Conservation (phyloP, 2,797 vertebrate species). For the Allobates femoralis region DNA sequence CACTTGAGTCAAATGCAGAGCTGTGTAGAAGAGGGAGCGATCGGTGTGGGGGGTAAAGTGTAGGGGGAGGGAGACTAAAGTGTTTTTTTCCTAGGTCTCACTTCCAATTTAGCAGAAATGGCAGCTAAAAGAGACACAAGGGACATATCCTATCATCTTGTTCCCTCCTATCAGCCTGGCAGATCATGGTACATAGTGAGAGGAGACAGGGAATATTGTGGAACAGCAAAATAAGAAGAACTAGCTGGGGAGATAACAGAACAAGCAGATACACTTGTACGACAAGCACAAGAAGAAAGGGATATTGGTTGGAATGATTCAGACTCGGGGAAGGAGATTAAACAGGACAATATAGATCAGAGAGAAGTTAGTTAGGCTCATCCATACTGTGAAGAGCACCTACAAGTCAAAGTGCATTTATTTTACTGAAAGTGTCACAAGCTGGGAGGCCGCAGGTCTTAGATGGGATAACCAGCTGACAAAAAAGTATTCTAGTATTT, state of each 20-base stretch:
- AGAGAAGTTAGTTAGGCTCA: slow-evolving; percentile 21
- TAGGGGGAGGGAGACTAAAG: slow-evolving; percentile 69
- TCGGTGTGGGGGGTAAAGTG: slow-evolving; percentile 48
- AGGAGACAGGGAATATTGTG: slow-evolving; percentile 9
- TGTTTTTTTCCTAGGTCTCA: slow-evolving; percentile 87
- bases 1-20: slow-evolving; percentile 87
- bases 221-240: slow-evolving; percentile 19
- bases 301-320: slow-evolving; percentile 14
- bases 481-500: background rate
- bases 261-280: slow-evolving; percentile 29
- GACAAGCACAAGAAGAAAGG: slow-evolving; percentile 2
- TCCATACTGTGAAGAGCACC: background rate
- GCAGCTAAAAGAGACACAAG: slow-evolving; percentile 87
- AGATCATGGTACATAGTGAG: slow-evolving; percentile 54
- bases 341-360: slow-evolving; percentile 14
- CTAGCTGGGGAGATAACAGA: slow-evolving; percentile 18
- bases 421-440: background rate
- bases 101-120: slow-evolving; percentile 91
- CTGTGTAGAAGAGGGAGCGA: slow-evolving; percentile 76
- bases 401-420: slow-evolving; percentile 23
- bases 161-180: slow-evolving; percentile 71
- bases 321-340: slow-evolving; percentile 1
- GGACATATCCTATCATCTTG: slow-evolving; percentile 83
- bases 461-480: background rate
- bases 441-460: background rate